Base-by-base conservation (phyloP, 2,888 invertebrate species). In the Gymnoscelis rufifasciata region DNA sequence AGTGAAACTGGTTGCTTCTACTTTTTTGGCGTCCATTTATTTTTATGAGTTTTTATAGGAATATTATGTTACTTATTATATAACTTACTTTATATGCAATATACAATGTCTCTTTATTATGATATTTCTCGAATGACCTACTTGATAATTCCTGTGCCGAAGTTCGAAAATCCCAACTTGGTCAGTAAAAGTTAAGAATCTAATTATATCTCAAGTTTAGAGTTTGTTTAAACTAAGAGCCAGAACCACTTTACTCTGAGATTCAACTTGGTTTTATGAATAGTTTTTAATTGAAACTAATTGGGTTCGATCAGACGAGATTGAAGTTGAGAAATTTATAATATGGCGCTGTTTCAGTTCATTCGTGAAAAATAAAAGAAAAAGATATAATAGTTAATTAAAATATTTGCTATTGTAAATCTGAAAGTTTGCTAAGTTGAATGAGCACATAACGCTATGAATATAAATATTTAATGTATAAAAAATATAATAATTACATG, bases 251-350 rank as follows among this genome's bases (percentile, higher is more conserved):
- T 19, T 10, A 38, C 38, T 44, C 38, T 13, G 6, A 19, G 24
- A 2, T 11, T 13, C 7, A 12, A 44, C 23, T 48, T 30, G 26
- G 41, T 37, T 41, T n/a, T 42, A 45, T 33, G 35, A 44, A 47
- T 50, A 45, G 47, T 45, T 52, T 47, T 39, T 37, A 53, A 50
- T 53, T 13, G 38, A 44, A 19, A 33, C 10, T 33, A 15, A 53
- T 47, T 47, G 42, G 36, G 33, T 52, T 37, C 40, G 28, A 23
- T 30, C 36, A 13, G 35, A 13, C 11, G 40, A 24, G 42, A 47
- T 39, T 39, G 35, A 26, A 31, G 33, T 39, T 26, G 7, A 30
- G 30, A 15, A 35, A 15, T 12, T 7, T n/a, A 30, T 30, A 10
- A 26, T 41, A 14, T 33, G 8, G 11, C 3, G 23, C 3, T 31